phyloP scores from a whole-genome alignment of 2,888 invertebrate genomes.

The Cheilosia scutellata region DNA sequence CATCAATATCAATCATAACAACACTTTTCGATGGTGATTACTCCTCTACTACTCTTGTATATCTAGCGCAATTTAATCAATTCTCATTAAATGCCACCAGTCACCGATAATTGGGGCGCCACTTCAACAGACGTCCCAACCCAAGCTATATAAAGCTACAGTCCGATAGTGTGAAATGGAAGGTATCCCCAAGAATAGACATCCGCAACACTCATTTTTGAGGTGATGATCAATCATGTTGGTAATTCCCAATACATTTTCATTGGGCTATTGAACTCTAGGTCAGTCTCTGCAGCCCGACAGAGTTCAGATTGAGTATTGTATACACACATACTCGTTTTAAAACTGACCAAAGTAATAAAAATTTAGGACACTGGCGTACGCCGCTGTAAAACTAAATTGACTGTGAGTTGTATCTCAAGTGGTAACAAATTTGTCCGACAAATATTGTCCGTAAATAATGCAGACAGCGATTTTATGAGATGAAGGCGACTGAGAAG shows the following conservation, averaged over 20 bases:
- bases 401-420: conserved; percentile 39
- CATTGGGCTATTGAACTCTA: conserved; percentile 30
- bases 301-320: conserved; percentile 25
- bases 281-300: conserved; percentile 9
- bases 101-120: conserved; percentile 27
- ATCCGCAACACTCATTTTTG: conserved; percentile 1
- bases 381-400: conserved; percentile 19
- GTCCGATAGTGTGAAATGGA: conserved; percentile 6
- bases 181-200: not conserved
- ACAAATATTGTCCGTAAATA: conserved; percentile 40
- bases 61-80: conserved; percentile 42
- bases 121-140: not conserved
- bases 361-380: conserved; percentile 18
- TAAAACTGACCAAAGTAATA: conserved; percentile 21
- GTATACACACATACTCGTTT: not conserved
- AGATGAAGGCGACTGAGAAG: conserved; percentile 13
- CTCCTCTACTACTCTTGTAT: not conserved
- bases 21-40: not conserved
- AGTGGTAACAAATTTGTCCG: conserved; percentile 46
- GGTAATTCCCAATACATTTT: not conserved
- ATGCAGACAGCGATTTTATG: conserved; percentile 14
- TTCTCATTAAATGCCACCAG: conserved; percentile 25
- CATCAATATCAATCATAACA: conserved; percentile 7
- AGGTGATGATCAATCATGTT: conserved; percentile 27
- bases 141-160: not conserved